Percentiles rank a stretch among this genome's conserved stretches.
phyloP scores from a whole-genome alignment of 92 coral and sea anemone genomes.

The Zoanthus sociatus region DNA sequence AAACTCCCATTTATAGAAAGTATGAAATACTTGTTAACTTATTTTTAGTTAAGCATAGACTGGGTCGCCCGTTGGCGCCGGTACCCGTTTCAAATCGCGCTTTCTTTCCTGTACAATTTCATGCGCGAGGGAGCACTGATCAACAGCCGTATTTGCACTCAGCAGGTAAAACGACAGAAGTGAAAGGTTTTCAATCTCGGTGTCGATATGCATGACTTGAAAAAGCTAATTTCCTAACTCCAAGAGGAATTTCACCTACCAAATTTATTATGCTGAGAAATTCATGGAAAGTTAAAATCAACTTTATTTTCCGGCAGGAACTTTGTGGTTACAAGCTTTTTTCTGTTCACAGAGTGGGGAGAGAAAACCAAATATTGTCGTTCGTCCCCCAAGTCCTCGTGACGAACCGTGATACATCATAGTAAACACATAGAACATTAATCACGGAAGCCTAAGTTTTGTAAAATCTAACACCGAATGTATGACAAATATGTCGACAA shows the following conservation, averaged over 20 bases:
- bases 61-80: background rate
- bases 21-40: too few relatives aligned
- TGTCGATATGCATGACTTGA: constrained; percentile 47
- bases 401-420: background rate
- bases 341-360: background rate
- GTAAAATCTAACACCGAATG: background rate
- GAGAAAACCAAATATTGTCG: constrained; percentile 14
- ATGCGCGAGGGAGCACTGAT: constrained; percentile 22
- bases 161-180: constrained; percentile 18
- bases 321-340: background rate
- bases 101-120: constrained; percentile 10
- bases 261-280: background rate
- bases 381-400: background rate
- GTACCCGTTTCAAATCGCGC: constrained; percentile 21
- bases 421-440: background rate
- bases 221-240: constrained; percentile 1
- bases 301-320: background rate
- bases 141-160: background rate
- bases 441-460: background rate
- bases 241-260: background rate
- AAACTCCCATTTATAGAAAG: too few relatives aligned
- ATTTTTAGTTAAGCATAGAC: background rate
- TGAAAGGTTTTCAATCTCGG: background rate
- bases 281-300: background rate
- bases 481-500: constrained; percentile 12